Evolutionary conservation across 2,888 invertebrate genomes (phyloP).

Genomic region (Camponotus fellah): DNA sequence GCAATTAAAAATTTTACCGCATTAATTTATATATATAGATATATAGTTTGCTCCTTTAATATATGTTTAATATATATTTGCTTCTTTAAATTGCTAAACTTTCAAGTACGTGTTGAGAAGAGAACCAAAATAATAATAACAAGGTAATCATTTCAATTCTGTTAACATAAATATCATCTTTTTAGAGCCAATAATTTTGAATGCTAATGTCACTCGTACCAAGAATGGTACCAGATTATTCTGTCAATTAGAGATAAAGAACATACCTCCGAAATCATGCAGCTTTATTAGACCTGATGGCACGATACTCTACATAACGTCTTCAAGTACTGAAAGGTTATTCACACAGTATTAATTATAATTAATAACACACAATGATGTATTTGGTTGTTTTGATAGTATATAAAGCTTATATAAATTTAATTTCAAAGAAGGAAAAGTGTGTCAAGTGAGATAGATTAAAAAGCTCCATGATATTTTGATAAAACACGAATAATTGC

Average conservation of each 20-base stretch:
- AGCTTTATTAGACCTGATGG: slow-evolving; percentile 78
- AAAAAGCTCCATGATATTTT: neutral
- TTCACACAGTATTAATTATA: neutral
- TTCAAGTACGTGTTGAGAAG: neutral
- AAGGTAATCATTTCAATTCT: neutral
- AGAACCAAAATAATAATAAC: neutral
- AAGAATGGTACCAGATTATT: slow-evolving; percentile 32
- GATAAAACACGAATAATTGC: neutral
- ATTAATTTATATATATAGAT: neutral
- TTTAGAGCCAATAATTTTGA: slow-evolving; percentile 27
- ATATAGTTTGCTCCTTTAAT: neutral
- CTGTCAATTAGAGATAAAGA: slow-evolving; percentile 24
- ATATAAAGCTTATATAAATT: neutral
- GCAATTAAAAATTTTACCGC: neutral
- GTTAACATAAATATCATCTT: neutral
- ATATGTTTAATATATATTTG: too few species aligned
- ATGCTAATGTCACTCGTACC: neutral
- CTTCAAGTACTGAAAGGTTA: slow-evolving; percentile 63
- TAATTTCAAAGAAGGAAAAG: neutral
- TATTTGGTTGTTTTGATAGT: neutral
- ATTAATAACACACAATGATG: neutral
- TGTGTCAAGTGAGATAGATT: neutral
- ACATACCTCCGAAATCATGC: slow-evolving; percentile 65
- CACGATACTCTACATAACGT: slow-evolving; percentile 68
- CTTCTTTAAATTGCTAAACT: neutral